Evolutionary conservation across 1,140 invertebrate genomes (phyloP).

Genomic region (Drosophila dunni): DNA sequence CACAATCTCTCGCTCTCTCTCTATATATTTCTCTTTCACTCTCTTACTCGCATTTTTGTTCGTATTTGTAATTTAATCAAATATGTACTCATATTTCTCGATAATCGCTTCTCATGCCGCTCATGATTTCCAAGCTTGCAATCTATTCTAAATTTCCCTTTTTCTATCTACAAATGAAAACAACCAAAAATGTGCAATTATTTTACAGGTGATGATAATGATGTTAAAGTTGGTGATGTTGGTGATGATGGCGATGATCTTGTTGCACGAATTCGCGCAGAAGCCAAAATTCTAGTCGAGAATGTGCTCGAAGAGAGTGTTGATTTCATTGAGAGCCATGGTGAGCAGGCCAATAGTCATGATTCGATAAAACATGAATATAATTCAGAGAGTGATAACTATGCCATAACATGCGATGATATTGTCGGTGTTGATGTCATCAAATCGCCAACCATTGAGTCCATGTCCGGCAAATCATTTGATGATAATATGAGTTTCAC

Average conservation of each 20-base stretch:
- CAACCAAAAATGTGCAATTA: slow-evolving; percentile 65
- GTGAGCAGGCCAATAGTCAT: slow-evolving; percentile 67
- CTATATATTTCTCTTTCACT: too few species aligned
- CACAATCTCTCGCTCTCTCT: slow-evolving; percentile 18
- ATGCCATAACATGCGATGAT: slow-evolving; percentile 84
- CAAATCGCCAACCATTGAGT: slow-evolving; percentile 84
- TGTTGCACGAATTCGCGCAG: slow-evolving; percentile 71
- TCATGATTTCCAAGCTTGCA: slow-evolving; percentile 66
- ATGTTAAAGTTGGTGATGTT: slow-evolving; percentile 73
- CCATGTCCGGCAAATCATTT: slow-evolving; percentile 84
- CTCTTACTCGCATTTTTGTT: too few species aligned
- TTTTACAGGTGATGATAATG: slow-evolving; percentile 80
- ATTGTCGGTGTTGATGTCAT: slow-evolving; percentile 82
- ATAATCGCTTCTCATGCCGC: slow-evolving; percentile 52
- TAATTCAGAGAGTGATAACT: slow-evolving; percentile 84
- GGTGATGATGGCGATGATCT: slow-evolving; percentile 63
- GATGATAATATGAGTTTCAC: slow-evolving; percentile 84
- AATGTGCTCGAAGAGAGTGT: slow-evolving; percentile 82
- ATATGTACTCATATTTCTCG: slow-evolving; percentile 18
- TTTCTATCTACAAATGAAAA: slow-evolving; percentile 70
- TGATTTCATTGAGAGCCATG: slow-evolving; percentile 74
- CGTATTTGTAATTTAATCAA: slow-evolving; percentile 14
- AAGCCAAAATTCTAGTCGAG: slow-evolving; percentile 83
- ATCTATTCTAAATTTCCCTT: slow-evolving; percentile 63
- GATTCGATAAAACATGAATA: slow-evolving; percentile 71